A percentile compares a stretch with the other conserved stretches of the same genome.
phyloP scores from a whole-genome alignment of 2,113 vertebrate genomes.

The Melanostigma gelatinosum region DNA sequence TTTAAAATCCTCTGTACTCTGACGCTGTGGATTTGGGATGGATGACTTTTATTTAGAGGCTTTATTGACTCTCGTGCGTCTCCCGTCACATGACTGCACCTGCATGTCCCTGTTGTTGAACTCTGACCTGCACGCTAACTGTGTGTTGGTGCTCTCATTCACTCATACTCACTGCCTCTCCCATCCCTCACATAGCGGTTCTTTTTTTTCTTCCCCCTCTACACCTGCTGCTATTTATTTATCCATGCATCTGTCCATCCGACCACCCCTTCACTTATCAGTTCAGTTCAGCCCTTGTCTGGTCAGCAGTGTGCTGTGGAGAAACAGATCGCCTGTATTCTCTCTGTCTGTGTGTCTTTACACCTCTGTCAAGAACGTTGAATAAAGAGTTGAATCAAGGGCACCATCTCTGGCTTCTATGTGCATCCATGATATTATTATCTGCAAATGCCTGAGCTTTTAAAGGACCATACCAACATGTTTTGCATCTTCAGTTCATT shows the following conservation, averaged over 20 bases:
- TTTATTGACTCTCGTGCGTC: not conserved
- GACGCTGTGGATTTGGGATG: constrained; percentile 42
- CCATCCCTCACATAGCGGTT: constrained; percentile 16
- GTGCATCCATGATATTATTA: constrained; percentile 63
- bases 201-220: constrained; percentile 10
- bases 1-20: constrained; percentile 11
- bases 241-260: constrained; percentile 23
- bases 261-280: constrained; percentile 5
- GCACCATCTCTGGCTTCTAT: constrained; percentile 75
- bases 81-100: constrained; percentile 20
- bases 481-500: constrained; percentile 32
- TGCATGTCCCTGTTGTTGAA: constrained; percentile 49
- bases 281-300: constrained; percentile 20
- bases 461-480: not conserved
- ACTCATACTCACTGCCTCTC: constrained; percentile 28
- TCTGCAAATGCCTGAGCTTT: constrained; percentile 39
- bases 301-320: constrained; percentile 40
- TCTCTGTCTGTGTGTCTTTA: constrained; percentile 51
- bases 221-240: constrained; percentile 20
- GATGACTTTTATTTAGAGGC: constrained; percentile 4
- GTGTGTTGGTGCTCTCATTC: constrained; percentile 48
- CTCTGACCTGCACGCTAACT: constrained; percentile 57
- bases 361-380: constrained; percentile 57
- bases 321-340: constrained; percentile 55
- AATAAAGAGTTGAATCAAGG: constrained; percentile 81